phyloP scores from a whole-genome alignment of 2,888 invertebrate genomes.

The Lomographa bimaculata region DNA sequence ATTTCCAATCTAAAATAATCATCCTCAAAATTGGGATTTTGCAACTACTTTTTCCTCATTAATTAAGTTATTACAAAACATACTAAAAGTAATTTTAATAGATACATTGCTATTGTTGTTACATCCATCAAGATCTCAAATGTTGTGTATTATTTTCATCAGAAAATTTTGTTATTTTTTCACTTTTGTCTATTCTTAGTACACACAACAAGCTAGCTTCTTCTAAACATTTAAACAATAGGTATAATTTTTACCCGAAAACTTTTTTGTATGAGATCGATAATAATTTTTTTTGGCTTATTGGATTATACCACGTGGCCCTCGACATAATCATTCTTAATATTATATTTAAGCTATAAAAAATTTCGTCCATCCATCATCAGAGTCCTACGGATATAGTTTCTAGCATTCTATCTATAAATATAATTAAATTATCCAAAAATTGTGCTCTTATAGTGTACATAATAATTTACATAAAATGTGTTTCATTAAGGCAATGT shows the following conservation, averaged over 20 bases:
- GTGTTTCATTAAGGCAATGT: constrained; percentile 70
- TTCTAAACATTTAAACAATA: constrained; percentile 61
- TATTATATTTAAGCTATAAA: constrained; percentile 1
- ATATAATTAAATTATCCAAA: constrained; percentile 36
- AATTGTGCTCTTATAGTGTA: constrained; percentile 55
- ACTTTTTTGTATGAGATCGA: not conserved
- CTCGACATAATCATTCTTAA: not conserved
- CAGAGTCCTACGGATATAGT: constrained; percentile 5
- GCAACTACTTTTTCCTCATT: too few species aligned
- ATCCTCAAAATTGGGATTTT: too few species aligned
- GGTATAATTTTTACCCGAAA: constrained; percentile 10
- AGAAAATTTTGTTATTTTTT: too few species aligned
- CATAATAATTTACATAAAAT: constrained; percentile 38
- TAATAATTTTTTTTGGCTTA: not conserved
- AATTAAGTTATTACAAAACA: too few species aligned
- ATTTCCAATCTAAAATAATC: too few species aligned
- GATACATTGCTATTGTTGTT: too few species aligned
- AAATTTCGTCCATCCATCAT: constrained; percentile 12
- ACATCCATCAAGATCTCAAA: too few species aligned
- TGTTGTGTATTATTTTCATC: too few species aligned
- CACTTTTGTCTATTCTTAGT: too few species aligned
- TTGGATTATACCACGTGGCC: not conserved
- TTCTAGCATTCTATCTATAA: constrained; percentile 7
- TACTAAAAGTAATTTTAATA: too few species aligned
- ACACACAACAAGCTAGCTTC: constrained; percentile 60